Conservation (phyloP, 2,888 invertebrate genomes). For the Xestobium rufovillosum region DNA sequence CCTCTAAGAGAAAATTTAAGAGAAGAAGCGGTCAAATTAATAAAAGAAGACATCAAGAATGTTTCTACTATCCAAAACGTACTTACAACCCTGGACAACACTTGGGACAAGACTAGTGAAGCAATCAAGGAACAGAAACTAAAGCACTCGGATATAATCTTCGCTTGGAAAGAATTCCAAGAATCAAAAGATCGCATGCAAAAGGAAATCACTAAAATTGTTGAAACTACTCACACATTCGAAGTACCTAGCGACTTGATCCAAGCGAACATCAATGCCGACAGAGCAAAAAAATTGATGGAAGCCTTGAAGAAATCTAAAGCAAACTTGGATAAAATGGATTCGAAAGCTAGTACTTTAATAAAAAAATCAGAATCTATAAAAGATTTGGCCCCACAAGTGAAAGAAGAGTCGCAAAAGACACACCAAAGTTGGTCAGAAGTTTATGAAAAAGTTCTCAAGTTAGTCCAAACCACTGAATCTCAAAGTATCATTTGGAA, state of each 20-base stretch:
- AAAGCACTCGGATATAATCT: constrained; percentile 64
- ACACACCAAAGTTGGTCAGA: constrained; percentile 64
- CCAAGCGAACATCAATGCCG: constrained; percentile 62
- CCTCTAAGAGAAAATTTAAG: constrained; percentile 64
- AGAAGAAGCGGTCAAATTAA: constrained; percentile 67
- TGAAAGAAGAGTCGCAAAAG: constrained; percentile 53
- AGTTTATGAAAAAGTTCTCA: constrained; percentile 62
- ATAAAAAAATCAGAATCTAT: constrained; percentile 62
- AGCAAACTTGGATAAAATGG: constrained; percentile 67
- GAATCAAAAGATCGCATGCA: constrained; percentile 65
- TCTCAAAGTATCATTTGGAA: constrained; percentile 89
- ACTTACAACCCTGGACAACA: constrained; percentile 67
- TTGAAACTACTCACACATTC: constrained; percentile 55
- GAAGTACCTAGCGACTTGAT: constrained; percentile 64
- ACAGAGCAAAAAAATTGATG: constrained; percentile 67
- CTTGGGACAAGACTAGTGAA: constrained; percentile 73
- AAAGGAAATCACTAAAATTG: constrained; percentile 62
- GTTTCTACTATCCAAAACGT: constrained; percentile 74
- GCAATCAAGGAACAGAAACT: constrained; percentile 66
- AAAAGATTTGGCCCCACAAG: constrained; percentile 56
- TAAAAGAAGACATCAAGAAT: constrained; percentile 76
- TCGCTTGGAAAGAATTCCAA: constrained; percentile 66
- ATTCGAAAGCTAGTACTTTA: constrained; percentile 64
- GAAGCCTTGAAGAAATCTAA: constrained; percentile 71
- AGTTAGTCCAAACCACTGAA: constrained; percentile 72